Evolutionary conservation across 2,113 vertebrate genomes (phyloP), one percentile per base, ranked within the genome.

Genomic region (Notarius lentiginosus): DNA sequence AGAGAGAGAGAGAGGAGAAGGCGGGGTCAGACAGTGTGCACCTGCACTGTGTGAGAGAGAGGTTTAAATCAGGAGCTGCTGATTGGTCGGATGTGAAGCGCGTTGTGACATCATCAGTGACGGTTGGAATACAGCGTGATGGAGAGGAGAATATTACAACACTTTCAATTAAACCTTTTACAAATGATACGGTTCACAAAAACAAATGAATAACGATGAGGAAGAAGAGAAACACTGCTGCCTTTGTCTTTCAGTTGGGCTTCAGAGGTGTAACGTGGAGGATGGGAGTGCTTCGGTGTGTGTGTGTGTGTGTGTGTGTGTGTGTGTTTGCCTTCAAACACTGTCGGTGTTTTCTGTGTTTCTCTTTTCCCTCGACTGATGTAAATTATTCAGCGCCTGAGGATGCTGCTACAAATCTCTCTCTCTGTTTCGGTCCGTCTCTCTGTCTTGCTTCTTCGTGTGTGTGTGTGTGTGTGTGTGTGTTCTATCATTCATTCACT

Each of bases 381-480:
- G 90, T 95, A 93, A 95, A 94, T 95, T 95, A 95, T 95, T 95
- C 94, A 95, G 91, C 86, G 91, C 92, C 93, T 87, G 90, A 91
- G 94, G 94, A 92, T 90, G 88, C 90, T 85, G 92, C 85, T 84
- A 91, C 91, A 85, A 90, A 91, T 89, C 92, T 70, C 82, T 82
- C 51, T 41, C 30, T 84, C 90, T 91, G 89, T 86, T 12, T 88
- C 84, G 91, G 83, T 76, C 79, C 91, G 79, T 86, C 87, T 87
- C 75, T 88, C 84, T 90, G 88, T 87, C 89, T 91, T 86, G 88
- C 34, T 65, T 86, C 63, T 83, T 20, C 58, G 58, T n/a, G 56
- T 56, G 24, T 82, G 82, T 80, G 91, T 81, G n/a, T n/a, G n/a
- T n/a, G n/a, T n/a, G n/a, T n/a, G n/a, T n/a, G 73, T 53, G 41